A percentile compares a stretch with the other conserved stretches of the same genome.
phyloP scores from a whole-genome alignment of 2,113 vertebrate genomes.

The Antechinus flavipes region DNA sequence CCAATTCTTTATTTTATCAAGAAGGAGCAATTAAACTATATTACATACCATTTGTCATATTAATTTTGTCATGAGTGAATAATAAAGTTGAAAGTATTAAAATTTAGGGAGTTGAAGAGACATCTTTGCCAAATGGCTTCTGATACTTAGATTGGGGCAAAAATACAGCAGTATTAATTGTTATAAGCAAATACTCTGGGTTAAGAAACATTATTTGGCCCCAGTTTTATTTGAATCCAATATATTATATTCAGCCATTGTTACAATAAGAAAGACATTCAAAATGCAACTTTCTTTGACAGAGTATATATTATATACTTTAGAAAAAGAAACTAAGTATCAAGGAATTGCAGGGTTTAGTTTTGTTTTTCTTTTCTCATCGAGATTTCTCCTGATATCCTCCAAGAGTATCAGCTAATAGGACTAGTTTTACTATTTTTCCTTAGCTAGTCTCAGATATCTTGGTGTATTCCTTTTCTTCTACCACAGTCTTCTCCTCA shows the following conservation, averaged over 20 bases:
- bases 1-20: constrained; percentile 71
- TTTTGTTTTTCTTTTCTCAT: background rate
- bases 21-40: constrained; percentile 62
- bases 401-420: background rate
- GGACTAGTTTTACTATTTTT: background rate
- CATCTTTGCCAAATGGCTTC: constrained; percentile 44
- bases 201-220: constrained; percentile 26
- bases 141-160: constrained; percentile 5
- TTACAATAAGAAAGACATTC: background rate
- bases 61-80: constrained; percentile 66
- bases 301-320: background rate
- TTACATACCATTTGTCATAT: constrained; percentile 57
- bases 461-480: background rate
- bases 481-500: background rate
- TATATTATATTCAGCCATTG: background rate
- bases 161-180: background rate
- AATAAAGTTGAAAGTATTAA: constrained; percentile 56
- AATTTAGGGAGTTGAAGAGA: constrained; percentile 48
- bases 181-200: constrained; percentile 28
- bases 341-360: background rate
- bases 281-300: background rate
- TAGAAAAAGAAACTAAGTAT: background rate
- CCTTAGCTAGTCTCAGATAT: background rate
- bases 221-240: constrained; percentile 32
- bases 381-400: fast-evolving